Base-by-base conservation (phyloP, 2,888 invertebrate genomes). In the Rhorus exstirpatorius region DNA sequence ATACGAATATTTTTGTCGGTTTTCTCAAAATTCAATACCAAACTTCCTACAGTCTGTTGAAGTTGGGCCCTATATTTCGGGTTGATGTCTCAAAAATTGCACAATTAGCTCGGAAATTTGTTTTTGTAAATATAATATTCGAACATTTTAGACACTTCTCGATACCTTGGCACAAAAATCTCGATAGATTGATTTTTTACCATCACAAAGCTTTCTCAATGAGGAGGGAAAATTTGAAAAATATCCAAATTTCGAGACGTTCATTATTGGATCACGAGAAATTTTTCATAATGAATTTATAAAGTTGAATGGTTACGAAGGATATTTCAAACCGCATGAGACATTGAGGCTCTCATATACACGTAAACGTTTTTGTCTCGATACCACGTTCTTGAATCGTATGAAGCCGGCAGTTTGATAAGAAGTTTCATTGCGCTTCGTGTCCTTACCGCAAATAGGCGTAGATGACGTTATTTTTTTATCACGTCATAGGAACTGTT, bases 291-390 rank as follows among this genome's bases (percentile, higher is more conserved):
- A 67, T 12, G 35, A 24, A 41, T 24, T 70, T 41, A 70, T 10
- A 12, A 55, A 21, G 14, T 55, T 55, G 55, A 53, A 70, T 70
- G 55, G 17, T 70, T 19, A 12, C 38, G 26, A 61, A 51, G 77
- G 77, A 81, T 65, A 67, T 77, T 19, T 21, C 51, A 61, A 68
- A 77, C 81, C 81, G 10, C 81, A 71, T 67, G 17, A 51, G 58
- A 61, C 71, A 53, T 53, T 63, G 71, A 58, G 35, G 26, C 8
- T 10, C 65, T 24, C 14, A 7, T 26, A n/a, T n/a, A n/a, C n/a
- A 38, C 58, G 65, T 51, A 19, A 51, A 44, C 26, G 31, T 49
- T 71, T 51, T 58, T n/a, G n/a, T 65, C 41, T 24, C 61, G 53
- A 70, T 63, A 17, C 49, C 38, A 38, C 19, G 31, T 53, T 51